Base-by-base conservation (phyloP, 2,888 invertebrate genomes). In the Pseudococcus longispinus region DNA sequence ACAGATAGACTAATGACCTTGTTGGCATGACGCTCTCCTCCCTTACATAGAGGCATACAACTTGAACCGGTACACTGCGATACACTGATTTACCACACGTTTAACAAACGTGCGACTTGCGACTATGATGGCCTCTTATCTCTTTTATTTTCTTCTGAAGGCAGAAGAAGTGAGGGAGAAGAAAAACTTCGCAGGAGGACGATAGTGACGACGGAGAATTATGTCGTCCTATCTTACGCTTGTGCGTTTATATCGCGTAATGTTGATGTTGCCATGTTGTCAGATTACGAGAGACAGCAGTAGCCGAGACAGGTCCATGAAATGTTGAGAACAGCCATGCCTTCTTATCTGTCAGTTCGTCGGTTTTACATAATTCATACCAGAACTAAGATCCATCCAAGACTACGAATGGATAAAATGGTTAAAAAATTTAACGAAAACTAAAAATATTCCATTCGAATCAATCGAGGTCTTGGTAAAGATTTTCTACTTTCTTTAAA, bases 1-100 rank as follows among this genome's bases (percentile, higher is more conserved):
- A 46, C 13, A 46, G 13, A 46, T 13, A 46, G 74, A 74, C 74
- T 74, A 74, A 74, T 74, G 74, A 74, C 74, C 74, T 74, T 74
- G 74, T 74, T 74, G 32, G 74, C 29, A 74, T 32, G 32, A n/a
- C 32, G 18, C 18, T 60, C 60, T 60, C 20, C 15, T 60, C 60
- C 13, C 60, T 23, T 15, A n/a, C 32, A 74, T 18, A 74, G 1
- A 32, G 1, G 1, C 32, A 32, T 8, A 18, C 32, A 32, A n/a
- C 3, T 29, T n/a, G 18, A 74, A 74, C 74, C 32, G 74, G 74
- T 74, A 74, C 74, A 32, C 74, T 51, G n/a, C 51, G 46, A 46
- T 46, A 46, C 46, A 46, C 46, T 46, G 46, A 46, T 37, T 8
- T 37, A 37, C 46, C 13, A n/a, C 51, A 51, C 51, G 18, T n/a